Evolutionary conservation across 2,797 vertebrate species (phyloP).

Genomic region (Fistularia tabacaria): DNA sequence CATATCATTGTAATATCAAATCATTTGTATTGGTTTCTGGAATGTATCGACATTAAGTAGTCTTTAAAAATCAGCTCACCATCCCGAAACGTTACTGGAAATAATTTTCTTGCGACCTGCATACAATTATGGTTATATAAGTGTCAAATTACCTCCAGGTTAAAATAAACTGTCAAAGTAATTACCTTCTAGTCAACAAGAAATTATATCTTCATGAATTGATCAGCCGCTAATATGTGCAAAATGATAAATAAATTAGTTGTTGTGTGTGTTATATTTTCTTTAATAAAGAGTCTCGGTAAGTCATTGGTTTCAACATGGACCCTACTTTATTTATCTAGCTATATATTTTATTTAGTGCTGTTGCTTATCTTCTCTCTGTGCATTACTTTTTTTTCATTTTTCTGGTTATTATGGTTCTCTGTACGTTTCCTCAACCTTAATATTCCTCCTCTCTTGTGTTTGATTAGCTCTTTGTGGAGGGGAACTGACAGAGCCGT

Average conservation of each 20-base stretch:
- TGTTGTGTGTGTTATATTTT: no score
- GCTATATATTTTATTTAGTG: background rate
- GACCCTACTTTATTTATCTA: background rate
- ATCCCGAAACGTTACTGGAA: no score
- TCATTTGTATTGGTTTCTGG: no score
- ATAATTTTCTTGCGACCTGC: no score
- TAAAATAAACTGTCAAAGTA: background rate
- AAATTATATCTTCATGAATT: background rate
- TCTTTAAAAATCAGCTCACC: no score
- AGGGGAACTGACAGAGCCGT: slow-evolving; percentile 81
- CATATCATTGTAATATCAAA: no score
- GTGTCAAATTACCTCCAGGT: background rate
- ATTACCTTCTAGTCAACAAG: background rate
- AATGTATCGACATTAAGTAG: no score
- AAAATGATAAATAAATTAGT: no score
- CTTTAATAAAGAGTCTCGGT: background rate
- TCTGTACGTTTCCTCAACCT: slow-evolving; percentile 1
- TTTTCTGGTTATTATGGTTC: slow-evolving; percentile 8
- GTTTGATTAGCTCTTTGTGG: slow-evolving; percentile 80
- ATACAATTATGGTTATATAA: no score
- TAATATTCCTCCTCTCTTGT: slow-evolving; percentile 19
- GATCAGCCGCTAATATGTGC: no score
- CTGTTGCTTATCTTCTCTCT: no score
- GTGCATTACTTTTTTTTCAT: background rate
- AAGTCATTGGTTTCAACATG: background rate